These are phyloP conservation scores for Machaerirhynchus nigripectus DNA, from an alignment of 2,113 vertebrate species.

Conservation along the genomic window DNA sequence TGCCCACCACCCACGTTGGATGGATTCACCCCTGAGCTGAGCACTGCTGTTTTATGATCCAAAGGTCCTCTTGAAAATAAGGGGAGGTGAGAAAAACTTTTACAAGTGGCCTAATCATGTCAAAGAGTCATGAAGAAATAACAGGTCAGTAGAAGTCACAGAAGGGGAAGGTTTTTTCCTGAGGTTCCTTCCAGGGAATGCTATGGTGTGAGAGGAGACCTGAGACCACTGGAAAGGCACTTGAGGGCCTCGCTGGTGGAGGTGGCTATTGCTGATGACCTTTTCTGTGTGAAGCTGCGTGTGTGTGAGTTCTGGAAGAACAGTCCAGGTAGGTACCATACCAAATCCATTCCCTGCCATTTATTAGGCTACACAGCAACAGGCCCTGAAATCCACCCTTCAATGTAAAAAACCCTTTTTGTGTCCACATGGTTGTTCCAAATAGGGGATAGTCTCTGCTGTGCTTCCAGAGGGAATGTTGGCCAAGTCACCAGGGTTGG, in stretches of 20 bases:
- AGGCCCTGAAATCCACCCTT: not conserved
- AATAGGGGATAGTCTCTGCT: not conserved
- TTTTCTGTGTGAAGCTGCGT: not conserved
- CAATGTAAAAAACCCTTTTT: rapidly evolving
- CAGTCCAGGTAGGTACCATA: not conserved
- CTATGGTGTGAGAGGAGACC: not conserved
- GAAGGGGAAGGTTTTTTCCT: not conserved
- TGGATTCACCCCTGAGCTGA: not conserved
- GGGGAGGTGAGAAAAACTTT: not conserved
- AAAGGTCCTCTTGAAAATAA: not conserved
- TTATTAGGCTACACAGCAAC: not conserved
- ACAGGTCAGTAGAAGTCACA: not conserved
- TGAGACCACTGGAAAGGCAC: not conserved
- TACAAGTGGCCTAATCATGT: not conserved
- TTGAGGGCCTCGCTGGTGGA: not conserved
- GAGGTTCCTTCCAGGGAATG: not conserved
- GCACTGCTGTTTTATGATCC: not conserved
- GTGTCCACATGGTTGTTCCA: not conserved
- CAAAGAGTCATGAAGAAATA: not conserved
- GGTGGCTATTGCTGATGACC: not conserved
- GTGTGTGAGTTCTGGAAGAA: not conserved
- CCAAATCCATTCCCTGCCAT: not conserved
- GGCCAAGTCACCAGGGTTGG: not conserved
- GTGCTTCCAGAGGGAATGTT: not conserved
- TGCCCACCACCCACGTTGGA: rapidly evolving